Evolutionary conservation across 1,140 invertebrate species (phyloP).

Genomic region (Drusus annulatus): DNA sequence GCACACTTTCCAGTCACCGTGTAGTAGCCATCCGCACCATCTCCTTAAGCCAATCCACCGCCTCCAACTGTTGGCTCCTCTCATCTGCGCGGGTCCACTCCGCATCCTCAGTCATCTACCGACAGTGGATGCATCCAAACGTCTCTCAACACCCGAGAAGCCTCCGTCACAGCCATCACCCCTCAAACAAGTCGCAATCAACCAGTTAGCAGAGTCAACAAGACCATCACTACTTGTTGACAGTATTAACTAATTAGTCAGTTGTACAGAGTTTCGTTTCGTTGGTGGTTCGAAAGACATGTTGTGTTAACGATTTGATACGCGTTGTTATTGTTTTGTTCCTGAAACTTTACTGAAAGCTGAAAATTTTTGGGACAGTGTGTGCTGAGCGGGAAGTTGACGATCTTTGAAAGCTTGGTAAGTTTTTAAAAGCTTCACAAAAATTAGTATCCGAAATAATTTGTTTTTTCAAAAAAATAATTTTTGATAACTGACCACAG

Average conservation of each 20-base stretch:
- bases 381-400: conserved; percentile 5
- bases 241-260: background rate
- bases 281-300: background rate
- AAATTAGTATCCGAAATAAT: too few species aligned
- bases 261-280: background rate
- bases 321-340: background rate
- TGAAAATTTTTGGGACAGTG: background rate
- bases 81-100: conserved; percentile 15
- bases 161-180: conserved; percentile 14
- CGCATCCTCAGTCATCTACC: conserved; percentile 44
- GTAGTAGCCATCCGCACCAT: conserved; percentile 1
- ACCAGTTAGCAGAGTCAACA: background rate
- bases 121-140: conserved; percentile 46
- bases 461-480: too few species aligned
- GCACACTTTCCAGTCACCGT: too few species aligned
- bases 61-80: background rate
- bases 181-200: background rate
- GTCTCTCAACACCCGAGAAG: background rate
- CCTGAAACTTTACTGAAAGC: background rate
- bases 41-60: background rate
- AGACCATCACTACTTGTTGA: background rate
- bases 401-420: conserved; percentile 9
- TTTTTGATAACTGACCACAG: too few species aligned
- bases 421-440: background rate
- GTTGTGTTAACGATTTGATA: background rate